Percentiles rank a stretch among this genome's conserved stretches.
Evolutionary conservation across 2,888 invertebrate species (phyloP).

Genomic region (Germaria angustata): DNA sequence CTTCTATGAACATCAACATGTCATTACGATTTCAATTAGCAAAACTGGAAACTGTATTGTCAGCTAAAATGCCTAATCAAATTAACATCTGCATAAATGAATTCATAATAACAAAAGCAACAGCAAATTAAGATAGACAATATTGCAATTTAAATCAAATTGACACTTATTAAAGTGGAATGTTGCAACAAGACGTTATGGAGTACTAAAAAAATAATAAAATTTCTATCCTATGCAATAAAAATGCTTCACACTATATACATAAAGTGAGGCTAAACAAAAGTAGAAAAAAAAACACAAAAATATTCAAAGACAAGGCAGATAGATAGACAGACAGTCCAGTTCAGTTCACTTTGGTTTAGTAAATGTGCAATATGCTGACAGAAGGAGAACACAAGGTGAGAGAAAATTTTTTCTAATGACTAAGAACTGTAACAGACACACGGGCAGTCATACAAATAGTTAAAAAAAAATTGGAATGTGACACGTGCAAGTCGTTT

Average conservation of each 20-base stretch:
- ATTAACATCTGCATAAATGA: constrained; percentile 63
- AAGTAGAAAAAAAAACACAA: neutral
- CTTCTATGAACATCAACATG: constrained; percentile 10
- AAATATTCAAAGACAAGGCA: constrained; percentile 8
- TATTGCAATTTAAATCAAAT: constrained; percentile 67
- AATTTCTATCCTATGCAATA: neutral
- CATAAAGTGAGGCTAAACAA: neutral
- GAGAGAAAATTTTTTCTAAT: constrained; percentile 37
- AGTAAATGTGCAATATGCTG: constrained; percentile 16
- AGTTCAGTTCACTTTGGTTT: neutral
- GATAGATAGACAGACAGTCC: neutral
- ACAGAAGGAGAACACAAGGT: neutral
- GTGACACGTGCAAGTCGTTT: constrained; percentile 64
- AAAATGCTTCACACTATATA: neutral
- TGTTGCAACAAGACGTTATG: constrained; percentile 57
- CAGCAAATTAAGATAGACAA: constrained; percentile 53
- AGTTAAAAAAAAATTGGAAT: constrained; percentile 23
- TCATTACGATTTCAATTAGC: constrained; percentile 44
- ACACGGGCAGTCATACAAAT: neutral
- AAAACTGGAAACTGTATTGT: constrained; percentile 38
- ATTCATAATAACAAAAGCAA: constrained; percentile 37
- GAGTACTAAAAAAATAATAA: constrained; percentile 48
- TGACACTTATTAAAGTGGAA: constrained; percentile 66
- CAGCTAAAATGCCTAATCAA: constrained; percentile 58
- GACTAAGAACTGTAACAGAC: neutral